A percentile compares a stretch with the other conserved stretches of the same genome.
These are phyloP conservation scores for Anadara kagoshimensis DNA, from an alignment of 1,140 invertebrate species.

Conservation along the genomic window DNA sequence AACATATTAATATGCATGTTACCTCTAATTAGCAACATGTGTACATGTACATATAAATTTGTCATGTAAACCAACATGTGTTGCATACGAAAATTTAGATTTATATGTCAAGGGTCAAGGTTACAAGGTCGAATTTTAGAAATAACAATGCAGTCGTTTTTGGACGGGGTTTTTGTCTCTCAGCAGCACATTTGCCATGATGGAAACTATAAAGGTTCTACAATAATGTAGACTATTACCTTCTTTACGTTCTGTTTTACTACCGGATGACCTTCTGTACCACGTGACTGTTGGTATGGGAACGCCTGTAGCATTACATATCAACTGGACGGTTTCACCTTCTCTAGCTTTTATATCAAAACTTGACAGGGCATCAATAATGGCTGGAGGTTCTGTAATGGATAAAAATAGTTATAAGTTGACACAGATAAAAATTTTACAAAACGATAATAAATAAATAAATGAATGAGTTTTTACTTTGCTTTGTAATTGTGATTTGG, in stretches of 20 bases:
- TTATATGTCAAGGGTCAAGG: too few species aligned
- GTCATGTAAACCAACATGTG: too few species aligned
- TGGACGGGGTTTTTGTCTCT: too few species aligned
- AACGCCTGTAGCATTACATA: constrained; percentile 64
- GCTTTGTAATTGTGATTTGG: too few species aligned
- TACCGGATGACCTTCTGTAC: constrained; percentile 46
- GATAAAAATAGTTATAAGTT: constrained; percentile 6
- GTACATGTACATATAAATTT: too few species aligned
- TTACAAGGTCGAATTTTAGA: too few species aligned
- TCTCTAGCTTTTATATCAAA: constrained; percentile 47
- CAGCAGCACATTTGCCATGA: too few species aligned
- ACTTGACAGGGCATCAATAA: constrained; percentile 32
- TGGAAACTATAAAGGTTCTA: too few species aligned
- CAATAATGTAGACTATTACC: neutral
- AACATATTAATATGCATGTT: too few species aligned
- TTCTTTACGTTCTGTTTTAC: constrained; percentile 24
- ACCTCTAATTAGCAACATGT: too few species aligned
- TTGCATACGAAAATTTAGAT: too few species aligned
- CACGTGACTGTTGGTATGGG: constrained; percentile 64
- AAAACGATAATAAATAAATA: neutral
- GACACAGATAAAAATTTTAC: constrained; percentile 1
- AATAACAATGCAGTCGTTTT: too few species aligned
- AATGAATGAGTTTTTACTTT: neutral
- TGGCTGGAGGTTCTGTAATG: constrained; percentile 48
- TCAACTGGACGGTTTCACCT: constrained; percentile 55